Percentiles rank a stretch among this genome's conserved stretches.
Conservation (phyloP, 2,113 vertebrate species). For the Tylochromis polylepis region DNA sequence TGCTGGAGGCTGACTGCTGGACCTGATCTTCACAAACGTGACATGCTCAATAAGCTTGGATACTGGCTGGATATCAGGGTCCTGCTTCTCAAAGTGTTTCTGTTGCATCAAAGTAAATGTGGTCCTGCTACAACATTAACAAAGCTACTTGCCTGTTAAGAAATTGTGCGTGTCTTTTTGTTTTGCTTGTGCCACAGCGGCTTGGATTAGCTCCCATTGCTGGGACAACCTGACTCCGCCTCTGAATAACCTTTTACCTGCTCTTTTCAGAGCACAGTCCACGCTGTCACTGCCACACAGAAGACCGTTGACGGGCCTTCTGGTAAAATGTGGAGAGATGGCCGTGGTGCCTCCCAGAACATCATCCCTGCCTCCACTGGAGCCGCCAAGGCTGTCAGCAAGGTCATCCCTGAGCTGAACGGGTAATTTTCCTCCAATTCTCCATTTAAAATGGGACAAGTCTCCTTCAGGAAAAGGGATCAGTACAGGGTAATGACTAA, state of each 20-base stretch:
- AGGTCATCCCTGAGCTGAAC: conserved; percentile 95
- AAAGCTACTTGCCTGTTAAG: accelerated
- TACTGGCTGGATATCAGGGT: not conserved
- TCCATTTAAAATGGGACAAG: accelerated
- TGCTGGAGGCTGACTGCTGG: not conserved
- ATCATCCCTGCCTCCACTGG: conserved; percentile 98
- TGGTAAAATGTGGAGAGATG: conserved; percentile 92
- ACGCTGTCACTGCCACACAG: conserved; percentile 94
- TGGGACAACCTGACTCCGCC: not conserved
- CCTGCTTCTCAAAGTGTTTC: not conserved
- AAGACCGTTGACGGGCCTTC: conserved; percentile 96
- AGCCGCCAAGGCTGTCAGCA: conserved; percentile 94
- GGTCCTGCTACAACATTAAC: accelerated
- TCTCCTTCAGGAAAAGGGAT: accelerated
- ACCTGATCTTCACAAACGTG: not conserved
- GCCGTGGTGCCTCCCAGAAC: conserved; percentile 92
- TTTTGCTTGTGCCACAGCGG: accelerated
- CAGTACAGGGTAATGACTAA: accelerated
- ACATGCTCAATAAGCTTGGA: not conserved
- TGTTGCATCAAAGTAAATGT: not conserved
- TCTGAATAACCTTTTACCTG: not conserved
- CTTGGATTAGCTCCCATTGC: accelerated
- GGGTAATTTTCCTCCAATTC: conserved; percentile 69
- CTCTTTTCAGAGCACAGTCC: conserved; percentile 86
- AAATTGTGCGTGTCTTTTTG: not conserved